These are phyloP conservation scores for Andrena minutula DNA, from an alignment of 2,888 invertebrate species.

Conservation along the genomic window DNA sequence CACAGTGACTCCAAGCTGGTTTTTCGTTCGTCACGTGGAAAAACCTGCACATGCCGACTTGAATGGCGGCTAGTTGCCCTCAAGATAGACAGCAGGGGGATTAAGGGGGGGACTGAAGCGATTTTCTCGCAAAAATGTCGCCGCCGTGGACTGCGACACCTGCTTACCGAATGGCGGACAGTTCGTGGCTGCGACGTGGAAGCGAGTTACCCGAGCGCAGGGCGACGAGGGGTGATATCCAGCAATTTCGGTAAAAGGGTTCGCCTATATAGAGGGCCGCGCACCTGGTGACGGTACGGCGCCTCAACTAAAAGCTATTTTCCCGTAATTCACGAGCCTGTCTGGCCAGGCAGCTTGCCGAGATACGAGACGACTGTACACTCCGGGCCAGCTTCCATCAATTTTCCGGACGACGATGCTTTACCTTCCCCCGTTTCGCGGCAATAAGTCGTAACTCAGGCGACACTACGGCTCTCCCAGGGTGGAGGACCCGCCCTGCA, in stretches of 20 bases:
- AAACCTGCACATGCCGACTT: neutral
- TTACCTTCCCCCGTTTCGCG: constrained; percentile 20
- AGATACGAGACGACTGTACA: constrained; percentile 59
- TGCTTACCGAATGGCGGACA: constrained; percentile 57
- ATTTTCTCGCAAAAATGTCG: constrained; percentile 70
- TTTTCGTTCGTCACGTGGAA: neutral
- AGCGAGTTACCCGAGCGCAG: constrained; percentile 24
- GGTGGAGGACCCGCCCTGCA: neutral
- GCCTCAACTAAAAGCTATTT: constrained; percentile 81
- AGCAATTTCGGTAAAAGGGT: constrained; percentile 84
- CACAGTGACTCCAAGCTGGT: too few relatives aligned
- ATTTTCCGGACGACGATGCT: constrained; percentile 62
- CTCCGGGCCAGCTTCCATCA: constrained; percentile 62
- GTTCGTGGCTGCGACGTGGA: neutral
- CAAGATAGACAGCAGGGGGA: too few relatives aligned
- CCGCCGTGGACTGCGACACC: constrained; percentile 62
- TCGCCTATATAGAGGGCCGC: constrained; percentile 76
- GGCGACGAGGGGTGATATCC: constrained; percentile 69
- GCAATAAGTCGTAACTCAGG: constrained; percentile 59
- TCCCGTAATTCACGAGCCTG: constrained; percentile 77
- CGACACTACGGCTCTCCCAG: constrained; percentile 13
- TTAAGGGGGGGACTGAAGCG: constrained; percentile 20
- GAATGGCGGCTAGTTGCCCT: neutral
- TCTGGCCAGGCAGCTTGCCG: constrained; percentile 49
- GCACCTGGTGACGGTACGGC: constrained; percentile 81